phyloP scores from a whole-genome alignment of 2,113 vertebrate genomes.

The Illadopsis cleaveri region DNA sequence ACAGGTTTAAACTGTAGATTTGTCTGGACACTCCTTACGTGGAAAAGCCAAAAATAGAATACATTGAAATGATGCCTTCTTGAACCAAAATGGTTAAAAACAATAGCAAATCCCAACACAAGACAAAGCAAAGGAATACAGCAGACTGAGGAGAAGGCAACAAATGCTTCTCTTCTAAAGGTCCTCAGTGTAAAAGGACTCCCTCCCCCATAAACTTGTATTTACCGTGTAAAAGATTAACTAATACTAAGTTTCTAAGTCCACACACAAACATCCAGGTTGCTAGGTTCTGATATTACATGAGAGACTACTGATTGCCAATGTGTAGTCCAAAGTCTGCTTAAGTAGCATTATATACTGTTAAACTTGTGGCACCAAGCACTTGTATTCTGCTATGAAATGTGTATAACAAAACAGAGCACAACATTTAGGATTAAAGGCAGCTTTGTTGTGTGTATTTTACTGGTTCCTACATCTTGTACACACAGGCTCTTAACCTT shows the following conservation, averaged over 20 bases:
- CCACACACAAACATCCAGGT: constrained; percentile 30
- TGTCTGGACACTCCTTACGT: constrained; percentile 15
- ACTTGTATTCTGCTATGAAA: constrained; percentile 48
- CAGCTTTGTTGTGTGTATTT: constrained; percentile 62
- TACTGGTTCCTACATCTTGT: constrained; percentile 32
- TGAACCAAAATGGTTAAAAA: constrained; percentile 30
- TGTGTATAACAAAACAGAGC: neutral
- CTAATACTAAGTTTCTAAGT: constrained; percentile 41
- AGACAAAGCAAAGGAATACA: constrained; percentile 28
- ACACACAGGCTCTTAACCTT: constrained; percentile 21
- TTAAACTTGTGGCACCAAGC: constrained; percentile 55
- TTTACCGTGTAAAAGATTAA: constrained; percentile 32
- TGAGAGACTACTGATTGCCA: constrained; percentile 26
- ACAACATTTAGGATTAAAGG: constrained; percentile 65
- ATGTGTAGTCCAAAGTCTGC: constrained; percentile 16
- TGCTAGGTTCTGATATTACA: constrained; percentile 31
- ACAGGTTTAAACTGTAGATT: constrained; percentile 22
- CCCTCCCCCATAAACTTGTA: constrained; percentile 5
- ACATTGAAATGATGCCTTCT: constrained; percentile 25
- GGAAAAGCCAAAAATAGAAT: constrained; percentile 16
- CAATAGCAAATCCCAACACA: neutral
- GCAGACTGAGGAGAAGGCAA: constrained; percentile 61
- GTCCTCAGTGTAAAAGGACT: constrained; percentile 47
- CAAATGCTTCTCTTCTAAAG: constrained; percentile 24
- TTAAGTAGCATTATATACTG: constrained; percentile 4